phyloP scores from a whole-genome alignment of 2,888 invertebrate genomes.

The Idaea dimidiata region DNA sequence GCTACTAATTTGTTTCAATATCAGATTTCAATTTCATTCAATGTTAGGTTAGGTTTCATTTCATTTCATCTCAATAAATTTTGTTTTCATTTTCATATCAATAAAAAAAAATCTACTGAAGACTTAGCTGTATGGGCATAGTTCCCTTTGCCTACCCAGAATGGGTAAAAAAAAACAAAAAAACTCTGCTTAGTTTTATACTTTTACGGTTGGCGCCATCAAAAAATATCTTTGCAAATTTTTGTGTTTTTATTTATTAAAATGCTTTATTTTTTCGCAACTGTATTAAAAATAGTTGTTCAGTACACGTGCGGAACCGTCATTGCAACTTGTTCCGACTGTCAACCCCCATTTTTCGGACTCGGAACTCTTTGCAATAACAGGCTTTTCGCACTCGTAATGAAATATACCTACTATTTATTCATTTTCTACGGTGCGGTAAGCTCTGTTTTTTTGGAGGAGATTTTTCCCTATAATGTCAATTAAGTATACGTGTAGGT shows the following conservation, averaged over 20 bases:
- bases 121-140: background rate
- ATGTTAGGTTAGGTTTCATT: background rate
- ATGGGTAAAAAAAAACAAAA: background rate
- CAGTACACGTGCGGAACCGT: background rate
- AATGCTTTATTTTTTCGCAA: background rate
- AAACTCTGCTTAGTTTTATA: too few species aligned
- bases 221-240: too few species aligned
- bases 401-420: background rate
- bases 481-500: too few species aligned
- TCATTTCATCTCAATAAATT: too few species aligned
- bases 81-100: background rate
- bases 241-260: too few species aligned
- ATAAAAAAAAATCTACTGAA: background rate
- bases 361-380: background rate
- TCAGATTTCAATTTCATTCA: background rate
- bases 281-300: background rate
- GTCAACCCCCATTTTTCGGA: too few species aligned
- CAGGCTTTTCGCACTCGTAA: background rate
- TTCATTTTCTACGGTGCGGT: too few species aligned
- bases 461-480: too few species aligned
- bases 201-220: too few species aligned
- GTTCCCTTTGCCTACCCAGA: too few species aligned
- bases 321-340: background rate
- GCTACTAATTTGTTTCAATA: background rate
- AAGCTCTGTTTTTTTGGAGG: too few species aligned